Evolutionary conservation across 2,888 invertebrate species (phyloP).

Genomic region (Acanthosoma haemorrhoidale): DNA sequence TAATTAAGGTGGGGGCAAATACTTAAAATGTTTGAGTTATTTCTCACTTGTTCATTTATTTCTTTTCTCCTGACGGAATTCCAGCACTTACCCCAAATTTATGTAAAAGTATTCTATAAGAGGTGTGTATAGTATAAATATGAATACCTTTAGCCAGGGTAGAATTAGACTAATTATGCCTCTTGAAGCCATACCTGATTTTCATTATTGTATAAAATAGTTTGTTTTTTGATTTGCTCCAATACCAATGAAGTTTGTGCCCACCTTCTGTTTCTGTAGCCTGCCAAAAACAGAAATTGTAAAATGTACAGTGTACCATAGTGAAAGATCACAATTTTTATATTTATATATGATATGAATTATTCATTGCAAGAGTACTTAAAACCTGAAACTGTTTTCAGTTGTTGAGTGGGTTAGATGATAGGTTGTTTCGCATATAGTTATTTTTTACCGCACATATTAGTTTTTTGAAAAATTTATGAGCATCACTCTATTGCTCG

Average conservation of each 20-base stretch:
- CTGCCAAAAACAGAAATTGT: conserved; percentile 25
- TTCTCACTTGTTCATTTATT: conserved; percentile 12
- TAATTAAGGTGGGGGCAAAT: conserved; percentile 28
- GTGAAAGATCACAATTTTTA: conserved; percentile 37
- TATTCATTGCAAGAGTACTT: conserved; percentile 28
- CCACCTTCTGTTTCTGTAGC: conserved; percentile 28
- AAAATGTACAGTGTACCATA: conserved; percentile 40
- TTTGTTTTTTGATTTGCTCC: not conserved
- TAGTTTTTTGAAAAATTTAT: conserved; percentile 29
- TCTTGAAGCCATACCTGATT: not conserved
- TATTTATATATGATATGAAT: conserved; percentile 35
- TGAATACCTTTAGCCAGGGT: not conserved
- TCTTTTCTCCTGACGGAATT: not conserved
- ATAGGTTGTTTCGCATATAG: conserved; percentile 34
- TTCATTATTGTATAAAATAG: not conserved
- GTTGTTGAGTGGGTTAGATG: conserved; percentile 31
- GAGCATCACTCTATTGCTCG: conserved; percentile 33
- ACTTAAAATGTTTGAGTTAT: conserved; percentile 18
- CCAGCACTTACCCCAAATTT: not conserved
- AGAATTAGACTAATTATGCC: not conserved
- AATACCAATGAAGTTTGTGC: conserved; percentile 16
- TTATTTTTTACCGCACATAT: conserved; percentile 36
- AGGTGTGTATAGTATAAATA: not conserved
- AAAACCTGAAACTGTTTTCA: conserved; percentile 23
- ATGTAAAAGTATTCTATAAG: not conserved